Evolutionary conservation across 1,140 invertebrate species (phyloP).

Genomic region (Charaxes varanes): DNA sequence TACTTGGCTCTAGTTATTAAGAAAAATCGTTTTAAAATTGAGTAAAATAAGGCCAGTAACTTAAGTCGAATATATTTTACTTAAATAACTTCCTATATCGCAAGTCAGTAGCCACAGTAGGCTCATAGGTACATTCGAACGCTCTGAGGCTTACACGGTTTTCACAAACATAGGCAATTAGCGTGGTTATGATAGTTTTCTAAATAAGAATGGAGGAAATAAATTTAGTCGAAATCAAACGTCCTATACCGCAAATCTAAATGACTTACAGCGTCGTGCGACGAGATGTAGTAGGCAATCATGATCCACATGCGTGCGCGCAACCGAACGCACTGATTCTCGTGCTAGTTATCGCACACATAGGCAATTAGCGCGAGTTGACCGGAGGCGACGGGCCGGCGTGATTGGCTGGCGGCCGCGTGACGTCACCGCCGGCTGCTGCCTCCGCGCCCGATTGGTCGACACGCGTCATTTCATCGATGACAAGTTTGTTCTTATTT

Average conservation of each 20-base stretch:
- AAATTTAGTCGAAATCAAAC: neutral
- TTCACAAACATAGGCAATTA: too few species aligned
- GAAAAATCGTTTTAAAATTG: too few species aligned
- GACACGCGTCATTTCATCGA: conserved; percentile 71
- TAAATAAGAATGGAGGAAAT: too few species aligned
- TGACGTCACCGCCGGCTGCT: conserved; percentile 66
- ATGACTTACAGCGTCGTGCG: conserved; percentile 3
- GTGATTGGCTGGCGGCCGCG: conserved; percentile 50
- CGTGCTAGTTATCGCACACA: conserved; percentile 68
- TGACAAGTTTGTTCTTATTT: conserved; percentile 73
- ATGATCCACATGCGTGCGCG: conserved; percentile 36
- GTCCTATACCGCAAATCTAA: neutral
- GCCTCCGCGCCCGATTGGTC: conserved; percentile 70
- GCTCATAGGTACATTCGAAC: too few species aligned
- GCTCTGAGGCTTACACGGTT: too few species aligned
- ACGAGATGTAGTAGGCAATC: conserved; percentile 14
- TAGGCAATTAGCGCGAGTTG: conserved; percentile 71
- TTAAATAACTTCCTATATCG: too few species aligned
- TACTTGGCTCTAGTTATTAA: too few species aligned
- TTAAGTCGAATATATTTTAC: too few species aligned
- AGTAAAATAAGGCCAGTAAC: too few species aligned
- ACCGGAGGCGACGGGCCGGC: conserved; percentile 61
- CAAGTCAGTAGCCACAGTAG: too few species aligned
- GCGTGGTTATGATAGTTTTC: too few species aligned
- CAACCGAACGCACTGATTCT: conserved; percentile 55